phyloP scores from a whole-genome alignment of 2,797 vertebrate genomes.

The Leptoclinus maculatus region DNA sequence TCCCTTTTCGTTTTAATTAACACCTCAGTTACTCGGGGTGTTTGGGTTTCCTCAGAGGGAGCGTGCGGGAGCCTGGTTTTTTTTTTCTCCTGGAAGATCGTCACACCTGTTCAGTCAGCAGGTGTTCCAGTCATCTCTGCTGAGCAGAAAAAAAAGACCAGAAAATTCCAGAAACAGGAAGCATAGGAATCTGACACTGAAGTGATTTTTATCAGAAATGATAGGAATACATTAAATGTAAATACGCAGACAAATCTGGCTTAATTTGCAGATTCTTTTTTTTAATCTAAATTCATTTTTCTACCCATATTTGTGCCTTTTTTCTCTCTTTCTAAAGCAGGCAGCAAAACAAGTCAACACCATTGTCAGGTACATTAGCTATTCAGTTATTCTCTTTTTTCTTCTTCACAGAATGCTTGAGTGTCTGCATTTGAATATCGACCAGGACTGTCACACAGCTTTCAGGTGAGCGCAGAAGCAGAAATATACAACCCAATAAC shows the following conservation, averaged over 20 bases:
- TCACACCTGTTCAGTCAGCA: slow-evolving; percentile 81
- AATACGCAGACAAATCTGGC: slow-evolving; percentile 41
- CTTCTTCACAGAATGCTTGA: slow-evolving; percentile 72
- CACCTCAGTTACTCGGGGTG: slow-evolving; percentile 77
- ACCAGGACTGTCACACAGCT: slow-evolving; percentile 81
- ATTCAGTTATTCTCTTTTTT: slow-evolving; percentile 84
- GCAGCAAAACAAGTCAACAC: slow-evolving; percentile 80
- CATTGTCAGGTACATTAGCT: slow-evolving; percentile 78
- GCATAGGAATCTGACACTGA: slow-evolving; percentile 42
- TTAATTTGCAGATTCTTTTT: slow-evolving; percentile 42
- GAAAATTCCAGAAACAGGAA: slow-evolving; percentile 51
- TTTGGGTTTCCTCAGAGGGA: slow-evolving; percentile 69
- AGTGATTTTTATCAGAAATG: slow-evolving; percentile 50
- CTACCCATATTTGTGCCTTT: slow-evolving; percentile 48
- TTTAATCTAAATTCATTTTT: slow-evolving; percentile 15
- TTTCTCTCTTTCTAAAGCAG: slow-evolving; percentile 48
- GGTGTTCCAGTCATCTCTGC: slow-evolving; percentile 60
- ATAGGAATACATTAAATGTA: slow-evolving; percentile 43
- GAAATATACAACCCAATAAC: slow-evolving; percentile 80
- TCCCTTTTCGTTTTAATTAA: slow-evolving; percentile 81
- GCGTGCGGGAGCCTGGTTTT: slow-evolving; percentile 56
- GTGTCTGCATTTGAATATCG: slow-evolving; percentile 81
- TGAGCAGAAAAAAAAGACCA: not conserved
- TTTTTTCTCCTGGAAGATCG: slow-evolving; percentile 54
- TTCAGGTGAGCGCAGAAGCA: slow-evolving; percentile 79